Conservation (phyloP, 2,113 vertebrate species). For the Phrynosoma platyrhinos region DNA sequence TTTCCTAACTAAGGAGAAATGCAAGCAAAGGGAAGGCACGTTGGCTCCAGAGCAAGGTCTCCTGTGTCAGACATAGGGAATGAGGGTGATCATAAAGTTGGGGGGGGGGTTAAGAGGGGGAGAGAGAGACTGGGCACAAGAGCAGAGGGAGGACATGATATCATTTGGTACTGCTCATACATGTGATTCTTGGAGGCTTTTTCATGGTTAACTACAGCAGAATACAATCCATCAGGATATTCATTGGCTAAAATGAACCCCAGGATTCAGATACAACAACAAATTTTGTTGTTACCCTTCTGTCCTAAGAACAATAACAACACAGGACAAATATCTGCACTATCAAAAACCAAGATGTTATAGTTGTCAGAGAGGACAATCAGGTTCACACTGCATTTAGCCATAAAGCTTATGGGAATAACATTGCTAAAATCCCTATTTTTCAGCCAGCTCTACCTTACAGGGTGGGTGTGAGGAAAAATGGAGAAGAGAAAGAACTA, state of each 20-base stretch:
- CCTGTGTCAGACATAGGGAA: slow-evolving; percentile 10
- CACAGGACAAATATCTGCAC: background rate
- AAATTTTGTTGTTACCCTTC: background rate
- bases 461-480: background rate
- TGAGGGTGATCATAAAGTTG: background rate
- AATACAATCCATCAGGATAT: background rate
- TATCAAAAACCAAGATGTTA: background rate
- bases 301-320: background rate
- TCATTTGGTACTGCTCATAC: background rate
- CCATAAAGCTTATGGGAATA: background rate
- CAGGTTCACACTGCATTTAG: background rate
- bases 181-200: background rate
- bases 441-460: background rate
- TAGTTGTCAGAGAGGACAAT: background rate
- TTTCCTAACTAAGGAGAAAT: slow-evolving; percentile 48
- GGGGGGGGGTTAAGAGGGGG: background rate
- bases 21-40: slow-evolving; percentile 32
- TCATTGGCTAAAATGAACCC: no score
- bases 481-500: background rate
- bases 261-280: background rate
- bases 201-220: background rate
- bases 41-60: slow-evolving; percentile 35
- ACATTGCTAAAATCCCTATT: background rate
- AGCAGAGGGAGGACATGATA: background rate
- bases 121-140: background rate